Conservation (phyloP, 2,113 vertebrate genomes). For the Sinocyclocheilus rhinocerous region DNA sequence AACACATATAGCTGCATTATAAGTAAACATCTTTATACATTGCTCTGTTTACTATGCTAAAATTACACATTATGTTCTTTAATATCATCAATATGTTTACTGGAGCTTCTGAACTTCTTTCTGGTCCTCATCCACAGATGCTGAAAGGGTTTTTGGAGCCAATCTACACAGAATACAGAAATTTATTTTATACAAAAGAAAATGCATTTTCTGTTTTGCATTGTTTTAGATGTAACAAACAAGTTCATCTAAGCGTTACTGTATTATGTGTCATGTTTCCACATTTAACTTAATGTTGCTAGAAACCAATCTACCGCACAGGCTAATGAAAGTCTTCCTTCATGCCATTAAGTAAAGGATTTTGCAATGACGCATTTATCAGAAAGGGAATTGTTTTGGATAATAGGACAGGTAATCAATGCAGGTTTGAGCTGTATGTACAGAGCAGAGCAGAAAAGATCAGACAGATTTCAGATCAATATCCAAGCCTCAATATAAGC, state of each 20-base stretch:
- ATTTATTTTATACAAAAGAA: background rate
- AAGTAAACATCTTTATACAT: background rate
- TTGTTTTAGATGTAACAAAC: background rate
- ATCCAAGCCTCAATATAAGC: conserved; percentile 7
- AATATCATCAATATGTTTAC: conserved; percentile 4
- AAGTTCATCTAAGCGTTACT: background rate
- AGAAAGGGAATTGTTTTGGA: conserved; percentile 44
- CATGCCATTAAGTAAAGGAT: conserved; percentile 36
- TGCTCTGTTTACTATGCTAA: background rate
- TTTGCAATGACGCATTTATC: conserved; percentile 46
- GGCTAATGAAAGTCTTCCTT: conserved; percentile 28
- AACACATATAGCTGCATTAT: background rate
- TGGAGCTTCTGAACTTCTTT: conserved; percentile 50
- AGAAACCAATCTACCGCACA: background rate
- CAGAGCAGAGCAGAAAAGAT: conserved; percentile 26
- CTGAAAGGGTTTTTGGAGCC: background rate
- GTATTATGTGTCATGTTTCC: background rate
- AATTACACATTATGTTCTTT: background rate
- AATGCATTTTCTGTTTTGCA: background rate
- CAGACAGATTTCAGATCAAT: conserved; percentile 43
- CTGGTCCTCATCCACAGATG: conserved; percentile 40
- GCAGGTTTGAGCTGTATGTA: conserved; percentile 30
- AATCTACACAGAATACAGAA: conserved; percentile 35
- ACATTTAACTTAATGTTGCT: conserved; percentile 15
- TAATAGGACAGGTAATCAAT: conserved; percentile 55